Evolutionary conservation across 2,888 invertebrate species (phyloP).

Genomic region (Drosophila flavopinicola): DNA sequence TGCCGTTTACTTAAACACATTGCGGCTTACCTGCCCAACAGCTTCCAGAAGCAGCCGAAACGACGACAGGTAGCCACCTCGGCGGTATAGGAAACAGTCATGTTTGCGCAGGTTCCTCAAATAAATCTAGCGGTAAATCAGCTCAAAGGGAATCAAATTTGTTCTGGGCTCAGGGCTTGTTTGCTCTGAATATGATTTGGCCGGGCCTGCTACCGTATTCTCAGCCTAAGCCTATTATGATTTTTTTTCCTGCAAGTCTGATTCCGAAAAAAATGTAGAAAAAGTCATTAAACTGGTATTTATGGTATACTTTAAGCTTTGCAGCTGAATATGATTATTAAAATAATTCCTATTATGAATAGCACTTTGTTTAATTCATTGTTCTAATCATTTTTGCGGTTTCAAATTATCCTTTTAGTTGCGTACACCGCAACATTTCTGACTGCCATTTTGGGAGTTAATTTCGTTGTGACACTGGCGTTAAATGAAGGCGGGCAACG

Average conservation of each 20-base stretch:
- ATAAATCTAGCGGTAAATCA: constrained; percentile 8
- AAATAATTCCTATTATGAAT: no score
- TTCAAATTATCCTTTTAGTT: constrained; percentile 6
- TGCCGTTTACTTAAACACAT: not conserved
- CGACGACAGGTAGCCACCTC: constrained; percentile 76
- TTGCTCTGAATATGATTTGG: not conserved
- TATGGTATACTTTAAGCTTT: no score
- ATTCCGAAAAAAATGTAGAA: no score
- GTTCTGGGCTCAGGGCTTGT: no score
- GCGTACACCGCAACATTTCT: not conserved
- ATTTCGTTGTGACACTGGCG: constrained; percentile 48
- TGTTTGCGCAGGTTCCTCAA: constrained; percentile 34
- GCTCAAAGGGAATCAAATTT: constrained; percentile 1
- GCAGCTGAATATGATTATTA: no score
- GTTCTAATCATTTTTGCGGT: constrained; percentile 2
- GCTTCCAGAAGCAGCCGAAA: constrained; percentile 78
- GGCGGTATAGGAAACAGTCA: constrained; percentile 81
- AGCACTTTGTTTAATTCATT: not conserved
- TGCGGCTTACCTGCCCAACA: constrained; percentile 68
- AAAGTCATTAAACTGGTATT: no score
- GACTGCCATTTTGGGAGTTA: constrained; percentile 31
- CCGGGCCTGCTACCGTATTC: constrained; percentile 25
- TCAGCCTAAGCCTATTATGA: no score
- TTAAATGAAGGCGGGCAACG: constrained; percentile 52
- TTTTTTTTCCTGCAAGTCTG: no score